Evolutionary conservation across 2,797 vertebrate species (phyloP), one percentile per base, ranked within the genome.

Genomic region (Myripristis murdjan): DNA sequence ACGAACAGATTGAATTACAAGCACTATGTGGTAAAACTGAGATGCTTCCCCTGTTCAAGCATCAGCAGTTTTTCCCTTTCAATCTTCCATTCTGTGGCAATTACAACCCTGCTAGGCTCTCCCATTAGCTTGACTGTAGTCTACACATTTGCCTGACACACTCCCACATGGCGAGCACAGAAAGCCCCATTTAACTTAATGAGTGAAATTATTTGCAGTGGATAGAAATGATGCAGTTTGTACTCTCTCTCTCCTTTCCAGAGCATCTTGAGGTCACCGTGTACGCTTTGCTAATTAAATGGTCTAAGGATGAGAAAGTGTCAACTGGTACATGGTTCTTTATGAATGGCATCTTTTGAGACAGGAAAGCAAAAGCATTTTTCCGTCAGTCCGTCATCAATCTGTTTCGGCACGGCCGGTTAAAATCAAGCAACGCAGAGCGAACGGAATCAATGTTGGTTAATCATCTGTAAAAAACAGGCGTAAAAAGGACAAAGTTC

Each of bases 371-470:
- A 39, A 59, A 70, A 63, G 33, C 14, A n/a, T 48, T 44, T 59
- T 31, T 47, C 52, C 5, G 44, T 31, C n/a, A 22, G 44, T 70
- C 71, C 22, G 39, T 48, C 11, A 71, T 87, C 65, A 61, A 64
- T 78, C 74, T 72, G 51, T 81, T 83, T 75, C 84, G 78, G 53
- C 47, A 70, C 56, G 12, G 20, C 49, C 4, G 73, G 72, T 86
- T 77, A 56, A 77, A 74, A 58, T 14, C 63, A 39, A 62, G 69
- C 58, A 67, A 48, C 79, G 60, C 22, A 57, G 26, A 66, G 64
- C 23, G 47, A 48, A 61, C 70, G 39, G 39, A 52, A 66, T 54
- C 35, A 18, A 43, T 7, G 44, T 64, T 75, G 58, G 75, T 44
- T 62, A 54, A 73, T 78, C 49, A 68, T 73, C 64, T 57, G 10